Conservation (phyloP, 2,797 vertebrate species). For the Melanotaenia nigrans region DNA sequence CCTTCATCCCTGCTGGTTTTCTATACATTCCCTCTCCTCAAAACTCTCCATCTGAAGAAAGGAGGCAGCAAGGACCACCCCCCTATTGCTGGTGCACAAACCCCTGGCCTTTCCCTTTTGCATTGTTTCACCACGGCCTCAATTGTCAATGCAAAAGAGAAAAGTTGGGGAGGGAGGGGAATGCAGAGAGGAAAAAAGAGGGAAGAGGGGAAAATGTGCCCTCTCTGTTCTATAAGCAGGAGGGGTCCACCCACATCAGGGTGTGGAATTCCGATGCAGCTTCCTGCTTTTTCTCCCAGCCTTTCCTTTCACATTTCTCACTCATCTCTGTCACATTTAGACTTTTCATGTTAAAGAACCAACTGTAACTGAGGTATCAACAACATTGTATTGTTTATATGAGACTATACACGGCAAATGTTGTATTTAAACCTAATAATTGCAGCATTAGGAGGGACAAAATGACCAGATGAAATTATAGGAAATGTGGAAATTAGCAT, state of each 20-base stretch:
- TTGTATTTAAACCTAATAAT: background rate
- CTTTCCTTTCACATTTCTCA: conserved; percentile 21
- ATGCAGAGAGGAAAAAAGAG: conserved; percentile 29
- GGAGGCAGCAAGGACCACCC: conserved; percentile 47
- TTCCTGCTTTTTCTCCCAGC: conserved; percentile 61
- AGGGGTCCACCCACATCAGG: conserved; percentile 60
- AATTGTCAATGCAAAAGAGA: conserved; percentile 59
- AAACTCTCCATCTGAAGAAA: conserved; percentile 32
- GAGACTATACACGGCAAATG: too few species aligned
- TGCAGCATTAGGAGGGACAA: background rate
- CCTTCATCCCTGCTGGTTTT: conserved; percentile 37
- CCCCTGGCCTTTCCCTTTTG: conserved; percentile 45
- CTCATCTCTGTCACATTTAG: conserved; percentile 19
- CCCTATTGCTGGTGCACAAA: conserved; percentile 22
- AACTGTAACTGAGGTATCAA: background rate
- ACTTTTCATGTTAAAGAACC: background rate
- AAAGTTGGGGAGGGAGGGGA: conserved; percentile 41
- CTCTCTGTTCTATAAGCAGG: conserved; percentile 54
- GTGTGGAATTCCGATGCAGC: conserved; percentile 66
- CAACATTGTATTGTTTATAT: too few species aligned
- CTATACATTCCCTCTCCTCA: conserved; percentile 43
- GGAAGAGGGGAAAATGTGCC: conserved; percentile 44
- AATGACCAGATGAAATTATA: background rate
- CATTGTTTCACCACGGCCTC: conserved; percentile 66
- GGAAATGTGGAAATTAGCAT: conserved; percentile 15